Base-by-base conservation (phyloP, 2,113 vertebrate genomes). In the Macrotus californicus region DNA sequence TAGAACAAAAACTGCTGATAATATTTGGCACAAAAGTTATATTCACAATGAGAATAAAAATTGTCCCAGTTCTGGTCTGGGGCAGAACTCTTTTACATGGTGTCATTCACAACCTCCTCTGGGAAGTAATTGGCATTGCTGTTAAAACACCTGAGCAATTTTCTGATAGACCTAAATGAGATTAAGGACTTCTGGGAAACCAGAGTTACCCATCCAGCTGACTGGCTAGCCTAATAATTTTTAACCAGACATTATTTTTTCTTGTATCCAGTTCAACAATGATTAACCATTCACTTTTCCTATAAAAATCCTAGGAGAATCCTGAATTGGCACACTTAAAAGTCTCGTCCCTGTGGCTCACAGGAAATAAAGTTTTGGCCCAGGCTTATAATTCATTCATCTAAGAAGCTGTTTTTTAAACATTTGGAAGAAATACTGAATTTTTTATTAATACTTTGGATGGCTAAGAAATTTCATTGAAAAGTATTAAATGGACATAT, bases 231-330 rank as follows among this genome's bases (percentile, higher is more conserved):
- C 89, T 94, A 93, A 91, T 82, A 93, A 92, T 73, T 90, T 97
- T 95, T 96, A 97, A 84, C 54, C 69, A 97, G 82, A 79, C 79
- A 88, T 93, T 94, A 96, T 89, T 97, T 96, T 95, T 81, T 69
- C 79, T 95, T 84, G 39, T 96, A 93, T 83, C 46, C 76, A 77
- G 77, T 89, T 91, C 97, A 95, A 97, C 61, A 81, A 91, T 93
- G 83, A 96, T 91, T 89, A 96, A 91, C 69, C 61, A 93, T 93
- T 96, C 86, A 73, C 41, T 96, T 87, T 93, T 69, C 43, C 81
- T 87, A 80, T 48, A 79, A 50, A 77, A 77, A 94, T 89, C 21
- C 92, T 76, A 80, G 89, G 83, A 73, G 64, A 97, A 56, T 91
- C 79, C 56, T 94, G 83, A 96, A 89, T 85, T 16, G 0, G 43